phyloP scores from a whole-genome alignment of 1,140 invertebrate species.

The Trichomalopsis sarcophagae region DNA sequence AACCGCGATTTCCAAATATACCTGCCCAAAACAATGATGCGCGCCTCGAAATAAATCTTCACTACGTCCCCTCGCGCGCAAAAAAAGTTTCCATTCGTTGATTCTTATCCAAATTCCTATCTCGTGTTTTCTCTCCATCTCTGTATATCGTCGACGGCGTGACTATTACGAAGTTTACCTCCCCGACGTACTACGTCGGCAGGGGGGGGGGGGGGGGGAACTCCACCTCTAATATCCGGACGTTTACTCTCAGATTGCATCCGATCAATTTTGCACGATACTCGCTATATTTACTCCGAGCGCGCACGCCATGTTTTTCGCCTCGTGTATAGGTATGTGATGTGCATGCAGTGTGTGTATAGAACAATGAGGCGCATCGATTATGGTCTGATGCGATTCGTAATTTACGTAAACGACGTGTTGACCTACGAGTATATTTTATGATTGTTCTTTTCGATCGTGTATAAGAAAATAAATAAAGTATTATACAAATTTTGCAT shows the following conservation, averaged over 20 bases:
- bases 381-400: background rate
- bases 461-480: too few relatives aligned
- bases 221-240: constrained; percentile 32
- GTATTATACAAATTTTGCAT: too few relatives aligned
- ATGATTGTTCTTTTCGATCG: too few relatives aligned
- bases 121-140: background rate
- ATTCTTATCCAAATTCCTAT: background rate
- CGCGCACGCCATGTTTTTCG: constrained; percentile 23
- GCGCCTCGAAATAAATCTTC: too few relatives aligned
- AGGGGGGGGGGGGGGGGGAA: background rate
- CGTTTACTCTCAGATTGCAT: constrained; percentile 43
- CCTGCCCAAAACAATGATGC: too few relatives aligned
- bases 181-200: background rate
- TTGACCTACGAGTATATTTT: too few relatives aligned
- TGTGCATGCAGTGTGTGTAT: background rate
- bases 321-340: background rate
- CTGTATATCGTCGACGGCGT: too few relatives aligned
- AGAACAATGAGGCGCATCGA: background rate
- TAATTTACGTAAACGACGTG: too few relatives aligned
- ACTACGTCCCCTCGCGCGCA: too few relatives aligned
- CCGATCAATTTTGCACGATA: constrained; percentile 47
- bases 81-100: background rate
- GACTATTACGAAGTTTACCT: background rate
- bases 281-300: constrained; percentile 9
- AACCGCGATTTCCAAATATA: background rate